Percentiles rank a stretch among this genome's conserved stretches.
phyloP scores from a whole-genome alignment of 1,140 invertebrate genomes.

The Philotrypesis tridentata region DNA sequence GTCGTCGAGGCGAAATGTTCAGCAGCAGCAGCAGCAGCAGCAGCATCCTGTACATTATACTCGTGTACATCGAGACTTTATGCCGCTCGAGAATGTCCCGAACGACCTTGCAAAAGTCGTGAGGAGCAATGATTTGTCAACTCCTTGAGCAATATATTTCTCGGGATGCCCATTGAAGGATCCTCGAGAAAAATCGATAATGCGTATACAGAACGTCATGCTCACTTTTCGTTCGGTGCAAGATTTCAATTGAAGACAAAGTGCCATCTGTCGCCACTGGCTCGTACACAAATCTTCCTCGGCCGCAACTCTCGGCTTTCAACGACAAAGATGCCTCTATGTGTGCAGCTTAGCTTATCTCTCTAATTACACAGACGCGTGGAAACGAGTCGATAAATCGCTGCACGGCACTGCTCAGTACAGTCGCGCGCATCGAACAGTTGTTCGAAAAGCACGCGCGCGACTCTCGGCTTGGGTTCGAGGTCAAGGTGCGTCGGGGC shows the following conservation, averaged over 20 bases:
- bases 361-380: background rate
- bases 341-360: conserved; percentile 31
- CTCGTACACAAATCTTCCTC: background rate
- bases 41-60: background rate
- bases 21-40: no score
- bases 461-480: background rate
- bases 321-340: conserved; percentile 30
- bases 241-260: background rate
- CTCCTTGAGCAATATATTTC: background rate
- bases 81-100: background rate
- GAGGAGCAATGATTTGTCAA: background rate
- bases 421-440: background rate
- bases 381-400: conserved; percentile 14
- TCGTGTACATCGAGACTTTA: background rate
- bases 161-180: background rate
- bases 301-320: no score
- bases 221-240: background rate
- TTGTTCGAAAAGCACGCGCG: background rate
- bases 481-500: background rate
- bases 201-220: no score
- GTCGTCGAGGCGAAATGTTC: background rate
- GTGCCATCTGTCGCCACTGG: conserved; percentile 28
- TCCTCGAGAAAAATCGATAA: no score
- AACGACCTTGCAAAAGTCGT: background rate
- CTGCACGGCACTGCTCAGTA: no score